Evolutionary conservation across 2,888 invertebrate species (phyloP), one percentile per base, ranked within the genome.

Genomic region (Carcina quercana): DNA sequence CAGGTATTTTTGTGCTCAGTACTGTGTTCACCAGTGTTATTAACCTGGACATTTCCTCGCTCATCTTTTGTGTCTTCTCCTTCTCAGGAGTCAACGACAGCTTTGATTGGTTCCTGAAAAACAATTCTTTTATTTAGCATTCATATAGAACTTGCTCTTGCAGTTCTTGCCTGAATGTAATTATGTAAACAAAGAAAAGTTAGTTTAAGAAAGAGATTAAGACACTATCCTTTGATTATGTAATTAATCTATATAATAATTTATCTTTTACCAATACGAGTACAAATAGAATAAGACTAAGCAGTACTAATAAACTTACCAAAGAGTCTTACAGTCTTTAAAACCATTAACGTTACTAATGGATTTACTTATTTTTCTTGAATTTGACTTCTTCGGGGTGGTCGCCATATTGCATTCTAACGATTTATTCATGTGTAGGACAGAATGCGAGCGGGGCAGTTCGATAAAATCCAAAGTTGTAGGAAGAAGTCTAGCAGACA

Each of bases 1-100:
- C 80, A 5, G 82, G 82, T 25, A 83, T 44, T 47, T 79, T 79
- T 6, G 80, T 83, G 50, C 72, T 67, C 13, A 83, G 65, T 32
- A 83, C 79, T 30, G 82, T 74, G 46, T 72, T 82, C 74, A 83
- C 82, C 74, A 83, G 82, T 65, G 67, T 76, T 36, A 79, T 79
- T 43, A 83, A 52, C 53, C 82, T 65, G 25, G 76, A 59, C 57
- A 82, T 78, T 63, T 83, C 82, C 52, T 79, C 78, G 2, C 66
- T 65, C 14, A 83, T 62, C 50, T 80, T 82, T 31, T 63, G 58
- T 3, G 61, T 48, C 15, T 61, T 54, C 29, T 79, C 76, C 30
- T 59, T 59, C 48, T 76, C 75, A 25, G 67, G 52, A n/a, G 62
- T 55, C 25, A 78, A 54, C 15, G 66, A 65, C 37, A 72, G 43